Evolutionary conservation across 2,888 invertebrate species (phyloP), one percentile per base, ranked within the genome.

Genomic region (Lasioglossum vierecki): DNA sequence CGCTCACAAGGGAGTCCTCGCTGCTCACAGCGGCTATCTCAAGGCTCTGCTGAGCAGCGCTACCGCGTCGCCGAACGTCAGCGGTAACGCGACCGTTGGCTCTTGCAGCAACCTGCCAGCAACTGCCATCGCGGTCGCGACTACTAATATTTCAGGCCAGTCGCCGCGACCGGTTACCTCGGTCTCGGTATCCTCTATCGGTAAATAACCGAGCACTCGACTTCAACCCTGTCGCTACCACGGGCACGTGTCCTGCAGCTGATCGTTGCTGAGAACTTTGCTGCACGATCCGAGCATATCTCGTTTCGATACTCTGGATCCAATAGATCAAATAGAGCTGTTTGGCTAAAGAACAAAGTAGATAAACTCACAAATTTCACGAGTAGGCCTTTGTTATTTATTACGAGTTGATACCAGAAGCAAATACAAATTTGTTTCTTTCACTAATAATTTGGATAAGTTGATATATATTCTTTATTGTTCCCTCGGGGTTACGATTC

Each of bases 11-110:
- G 95, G 96, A 46, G 96, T 97, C 18, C 94, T 97, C 49, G 96
- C 96, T 49, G 96, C 96, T 78, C 97, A 97, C 93, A 97, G 97
- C 92, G 97, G 97, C 44, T 97, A 97, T 92, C 95, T 97, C 92
- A 96, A 97, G 88, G 97, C 97, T 1, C 96, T 97, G n/a, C 95
- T 97, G 76, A 91, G 94, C 26, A 92, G 90, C n/a, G 86, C 92
- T 13, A 82, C 91, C 4, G 73, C 81, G 13, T 86, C 88, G 41
- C 87, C 87, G 75, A 78, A 77, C 83, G 18, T 75, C 15, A 84
- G 84, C 66, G 86, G 85, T 26, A 86, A 53, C 30, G 68, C 88
- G 30, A 79, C 70, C 53, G 77, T 85, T 41, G 76, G 76, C 30
- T 39, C 84, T 5, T 85, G 85, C 11, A 53, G 49, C 15, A 80